A percentile compares a stretch with the other conserved stretches of the same genome.
Evolutionary conservation across 2,797 vertebrate species (phyloP).

Genomic region (Podargus strigoides): DNA sequence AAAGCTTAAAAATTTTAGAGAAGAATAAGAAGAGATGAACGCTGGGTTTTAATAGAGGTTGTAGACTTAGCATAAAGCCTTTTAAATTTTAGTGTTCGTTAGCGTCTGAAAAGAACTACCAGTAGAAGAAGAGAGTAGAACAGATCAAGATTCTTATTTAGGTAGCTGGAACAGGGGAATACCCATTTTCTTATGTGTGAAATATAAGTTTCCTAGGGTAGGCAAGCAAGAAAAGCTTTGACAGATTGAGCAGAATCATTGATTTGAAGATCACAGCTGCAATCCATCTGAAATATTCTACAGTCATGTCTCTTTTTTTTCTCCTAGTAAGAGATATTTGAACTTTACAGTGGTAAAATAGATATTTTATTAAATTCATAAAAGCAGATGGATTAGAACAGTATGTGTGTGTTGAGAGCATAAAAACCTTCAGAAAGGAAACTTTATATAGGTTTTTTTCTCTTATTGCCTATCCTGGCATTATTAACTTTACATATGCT

Average conservation of each 20-base stretch:
- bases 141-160: not conserved
- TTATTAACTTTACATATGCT: not conserved
- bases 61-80: not conserved
- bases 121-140: not conserved
- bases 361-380: not conserved
- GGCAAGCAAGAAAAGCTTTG: not conserved
- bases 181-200: not conserved
- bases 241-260: not conserved
- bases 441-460: not conserved
- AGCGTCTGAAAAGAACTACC: not conserved
- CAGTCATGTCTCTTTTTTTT: not conserved
- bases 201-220: not conserved
- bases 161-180: not conserved
- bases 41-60: not conserved
- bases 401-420: not conserved
- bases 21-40: not conserved
- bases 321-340: not conserved
- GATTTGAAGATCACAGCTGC: not conserved
- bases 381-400: not conserved
- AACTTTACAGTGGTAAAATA: not conserved
- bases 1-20: not conserved
- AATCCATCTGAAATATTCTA: not conserved
- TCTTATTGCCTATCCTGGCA: not conserved
- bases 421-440: not conserved
- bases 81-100: constrained; percentile 1